Evolutionary conservation across 1,140 invertebrate genomes (phyloP).

Genomic region (Ruditapes philippinarum): DNA sequence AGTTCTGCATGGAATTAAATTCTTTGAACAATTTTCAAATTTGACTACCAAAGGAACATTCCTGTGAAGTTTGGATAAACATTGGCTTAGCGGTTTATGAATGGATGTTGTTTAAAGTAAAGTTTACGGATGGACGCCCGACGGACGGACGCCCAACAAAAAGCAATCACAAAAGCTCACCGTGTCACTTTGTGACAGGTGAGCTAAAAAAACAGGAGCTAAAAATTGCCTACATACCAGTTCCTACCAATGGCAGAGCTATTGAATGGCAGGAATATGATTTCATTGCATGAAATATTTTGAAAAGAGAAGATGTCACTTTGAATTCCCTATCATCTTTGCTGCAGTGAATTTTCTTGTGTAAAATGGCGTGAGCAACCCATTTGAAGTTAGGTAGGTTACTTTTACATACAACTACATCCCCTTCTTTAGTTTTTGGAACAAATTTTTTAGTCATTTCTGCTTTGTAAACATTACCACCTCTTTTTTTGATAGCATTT

Average conservation of each 20-base stretch:
- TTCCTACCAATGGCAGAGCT: not conserved
- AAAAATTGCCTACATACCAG: too few relatives aligned
- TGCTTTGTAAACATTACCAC: not conserved
- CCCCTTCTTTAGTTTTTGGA: not conserved
- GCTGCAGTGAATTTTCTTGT: not conserved
- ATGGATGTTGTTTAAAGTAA: too few relatives aligned
- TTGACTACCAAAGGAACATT: too few relatives aligned
- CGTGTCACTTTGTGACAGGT: too few relatives aligned
- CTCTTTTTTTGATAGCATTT: not conserved
- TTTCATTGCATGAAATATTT: not conserved
- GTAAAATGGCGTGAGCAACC: not conserved
- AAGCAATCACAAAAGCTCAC: too few relatives aligned
- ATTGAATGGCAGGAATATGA: not conserved
- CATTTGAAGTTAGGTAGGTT: not conserved
- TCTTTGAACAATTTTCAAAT: too few relatives aligned
- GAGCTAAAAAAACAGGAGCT: too few relatives aligned
- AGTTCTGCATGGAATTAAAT: too few relatives aligned
- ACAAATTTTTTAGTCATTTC: not conserved
- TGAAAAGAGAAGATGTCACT: not conserved
- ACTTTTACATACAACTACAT: not conserved
- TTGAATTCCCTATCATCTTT: not conserved
- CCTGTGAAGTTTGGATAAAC: too few relatives aligned
- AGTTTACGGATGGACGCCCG: too few relatives aligned
- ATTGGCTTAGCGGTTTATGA: too few relatives aligned
- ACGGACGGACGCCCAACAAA: too few relatives aligned